Conservation (phyloP, 30 jellyfish, hydroid and myxozoan species). For the Nemopilema nomurai region DNA sequence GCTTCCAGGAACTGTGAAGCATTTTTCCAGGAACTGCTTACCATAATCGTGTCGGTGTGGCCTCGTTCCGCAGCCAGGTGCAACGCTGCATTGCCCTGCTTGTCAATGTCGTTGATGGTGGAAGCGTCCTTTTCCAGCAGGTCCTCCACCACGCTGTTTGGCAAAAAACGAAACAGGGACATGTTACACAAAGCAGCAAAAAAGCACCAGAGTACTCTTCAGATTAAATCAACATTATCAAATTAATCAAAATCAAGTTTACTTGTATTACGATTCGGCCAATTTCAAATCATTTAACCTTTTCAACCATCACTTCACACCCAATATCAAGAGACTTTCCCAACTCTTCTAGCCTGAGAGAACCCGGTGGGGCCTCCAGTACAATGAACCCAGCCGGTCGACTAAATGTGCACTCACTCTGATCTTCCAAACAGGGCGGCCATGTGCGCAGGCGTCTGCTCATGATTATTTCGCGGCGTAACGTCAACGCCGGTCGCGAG, state of each 20-base stretch:
- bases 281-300: too few species aligned
- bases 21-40: neutral
- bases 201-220: too few species aligned
- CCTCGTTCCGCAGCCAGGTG: slow-evolving; percentile 89
- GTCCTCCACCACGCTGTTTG: slow-evolving; percentile 76
- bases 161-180: neutral
- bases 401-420: slow-evolving; percentile 88
- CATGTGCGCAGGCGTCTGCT: slow-evolving; percentile 88
- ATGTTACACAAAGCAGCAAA: too few species aligned
- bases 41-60: slow-evolving; percentile 63
- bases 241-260: too few species aligned
- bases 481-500: slow-evolving; percentile 71
- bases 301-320: too few species aligned
- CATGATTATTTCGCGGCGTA: slow-evolving; percentile 66
- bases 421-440: slow-evolving; percentile 91
- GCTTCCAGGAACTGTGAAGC: too few species aligned
- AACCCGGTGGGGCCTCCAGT: too few species aligned
- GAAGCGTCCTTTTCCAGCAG: slow-evolving; percentile 79
- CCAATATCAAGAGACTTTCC: too few species aligned
- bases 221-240: too few species aligned
- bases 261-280: too few species aligned
- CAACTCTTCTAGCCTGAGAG: too few species aligned
- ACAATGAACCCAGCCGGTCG: too few species aligned
- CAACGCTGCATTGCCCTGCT: slow-evolving; percentile 86
- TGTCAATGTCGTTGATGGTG: slow-evolving; percentile 84